These are phyloP conservation scores for Himantopus leucocephalus DNA, from an alignment of 2,113 vertebrate genomes.

Conservation along the genomic window DNA sequence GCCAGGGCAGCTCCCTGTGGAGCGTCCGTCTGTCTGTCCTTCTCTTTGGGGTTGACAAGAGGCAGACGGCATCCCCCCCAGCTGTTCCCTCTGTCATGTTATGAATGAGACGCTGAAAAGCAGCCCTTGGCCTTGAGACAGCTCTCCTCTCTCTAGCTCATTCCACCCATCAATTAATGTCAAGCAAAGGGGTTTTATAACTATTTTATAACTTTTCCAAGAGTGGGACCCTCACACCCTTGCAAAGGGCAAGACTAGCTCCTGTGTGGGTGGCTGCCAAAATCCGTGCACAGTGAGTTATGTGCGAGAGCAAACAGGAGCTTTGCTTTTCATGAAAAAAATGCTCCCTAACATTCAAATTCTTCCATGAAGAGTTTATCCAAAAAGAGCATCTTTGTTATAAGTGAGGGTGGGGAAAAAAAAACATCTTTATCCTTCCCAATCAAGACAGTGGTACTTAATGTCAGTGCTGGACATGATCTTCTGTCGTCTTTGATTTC, in stretches of 20 bases:
- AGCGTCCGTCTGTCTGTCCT: constrained; percentile 25
- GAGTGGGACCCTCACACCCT: not conserved
- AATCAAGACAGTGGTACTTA: not conserved
- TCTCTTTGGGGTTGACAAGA: constrained; percentile 41
- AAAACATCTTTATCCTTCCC: not conserved
- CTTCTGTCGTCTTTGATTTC: not conserved
- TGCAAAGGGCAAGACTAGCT: not conserved
- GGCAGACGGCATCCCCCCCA: constrained; percentile 49
- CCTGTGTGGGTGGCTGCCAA: not conserved
- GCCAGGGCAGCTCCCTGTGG: constrained; percentile 73
- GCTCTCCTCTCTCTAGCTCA: constrained; percentile 68
- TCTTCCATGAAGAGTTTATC: not conserved
- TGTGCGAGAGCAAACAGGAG: not conserved
- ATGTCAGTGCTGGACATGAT: rapidly evolving
- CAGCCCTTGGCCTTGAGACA: constrained; percentile 71
- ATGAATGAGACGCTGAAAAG: constrained; percentile 83
- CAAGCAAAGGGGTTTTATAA: constrained; percentile 41
- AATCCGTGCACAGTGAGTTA: rapidly evolving
- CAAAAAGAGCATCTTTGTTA: not conserved
- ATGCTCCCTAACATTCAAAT: not conserved
- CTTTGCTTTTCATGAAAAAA: not conserved
- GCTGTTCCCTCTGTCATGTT: constrained; percentile 79
- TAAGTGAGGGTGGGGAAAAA: not conserved
- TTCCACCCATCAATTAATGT: constrained; percentile 68
- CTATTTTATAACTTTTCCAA: constrained; percentile 17